phyloP scores from a whole-genome alignment of 2,113 vertebrate species.

The Bubo blakistoni region DNA sequence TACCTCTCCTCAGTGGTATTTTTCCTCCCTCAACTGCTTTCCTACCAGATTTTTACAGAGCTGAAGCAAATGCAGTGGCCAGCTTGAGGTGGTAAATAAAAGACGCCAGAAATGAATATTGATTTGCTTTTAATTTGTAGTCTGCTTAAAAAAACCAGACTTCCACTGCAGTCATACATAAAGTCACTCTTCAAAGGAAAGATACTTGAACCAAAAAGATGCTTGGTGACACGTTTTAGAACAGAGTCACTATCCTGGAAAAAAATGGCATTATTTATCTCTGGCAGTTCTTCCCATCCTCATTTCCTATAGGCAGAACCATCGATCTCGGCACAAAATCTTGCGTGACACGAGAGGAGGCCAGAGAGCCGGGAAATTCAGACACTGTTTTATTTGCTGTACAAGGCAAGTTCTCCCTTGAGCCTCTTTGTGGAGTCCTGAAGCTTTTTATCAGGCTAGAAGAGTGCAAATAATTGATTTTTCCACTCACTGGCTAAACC shows the following conservation, averaged over 20 bases:
- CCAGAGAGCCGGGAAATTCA: neutral
- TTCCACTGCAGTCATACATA: neutral
- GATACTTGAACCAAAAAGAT: too few relatives aligned
- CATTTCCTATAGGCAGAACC: neutral
- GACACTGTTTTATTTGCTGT: neutral
- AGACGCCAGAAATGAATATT: neutral
- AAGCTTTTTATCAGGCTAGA: neutral
- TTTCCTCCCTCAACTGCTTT: neutral
- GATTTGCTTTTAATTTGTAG: neutral
- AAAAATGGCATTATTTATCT: neutral
- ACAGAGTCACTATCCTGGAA: neutral
- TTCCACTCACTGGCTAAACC: conserved; percentile 51
- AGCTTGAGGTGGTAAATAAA: neutral
- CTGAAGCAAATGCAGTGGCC: neutral
- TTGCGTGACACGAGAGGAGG: neutral
- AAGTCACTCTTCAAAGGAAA: neutral
- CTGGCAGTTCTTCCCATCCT: neutral
- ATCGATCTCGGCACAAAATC: neutral
- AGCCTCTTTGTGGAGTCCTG: conserved; percentile 2
- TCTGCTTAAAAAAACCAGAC: neutral
- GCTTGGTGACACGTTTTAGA: neutral
- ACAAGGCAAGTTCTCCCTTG: neutral
- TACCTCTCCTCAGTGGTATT: neutral
- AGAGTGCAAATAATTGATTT: conserved; percentile 58
- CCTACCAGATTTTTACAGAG: neutral